Evolutionary conservation across 1,140 invertebrate species (phyloP).

Genomic region (Lepidurus couesii): DNA sequence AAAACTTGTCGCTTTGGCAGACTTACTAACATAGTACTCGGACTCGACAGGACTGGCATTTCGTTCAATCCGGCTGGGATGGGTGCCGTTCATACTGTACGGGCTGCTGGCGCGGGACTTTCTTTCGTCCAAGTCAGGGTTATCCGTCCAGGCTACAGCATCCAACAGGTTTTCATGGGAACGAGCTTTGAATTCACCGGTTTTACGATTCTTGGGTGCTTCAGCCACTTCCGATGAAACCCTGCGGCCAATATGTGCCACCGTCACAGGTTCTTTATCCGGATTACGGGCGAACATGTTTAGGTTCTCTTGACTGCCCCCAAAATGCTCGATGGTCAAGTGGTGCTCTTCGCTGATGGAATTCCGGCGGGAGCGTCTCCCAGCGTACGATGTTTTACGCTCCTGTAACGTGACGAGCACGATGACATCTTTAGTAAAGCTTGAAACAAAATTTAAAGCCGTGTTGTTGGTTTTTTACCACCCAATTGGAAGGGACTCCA

Average conservation of each 20-base stretch:
- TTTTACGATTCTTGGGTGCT: neutral
- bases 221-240: conserved; percentile 8
- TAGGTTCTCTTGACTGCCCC: conserved; percentile 67
- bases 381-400: conserved; percentile 57
- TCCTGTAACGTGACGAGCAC: conserved; percentile 64
- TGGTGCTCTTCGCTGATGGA: conserved; percentile 76
- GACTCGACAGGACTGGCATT: conserved; percentile 8
- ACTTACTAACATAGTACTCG: conserved; percentile 27
- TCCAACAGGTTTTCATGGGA: conserved; percentile 29
- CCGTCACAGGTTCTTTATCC: conserved; percentile 63
- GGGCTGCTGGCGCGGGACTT: conserved; percentile 29
- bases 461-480: conserved; percentile 14
- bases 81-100: conserved; percentile 32
- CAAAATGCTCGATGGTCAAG: conserved; percentile 85
- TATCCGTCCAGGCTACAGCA: conserved; percentile 15
- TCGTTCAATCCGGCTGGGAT: neutral
- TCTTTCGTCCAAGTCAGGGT: conserved; percentile 24
- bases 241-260: conserved; percentile 38
- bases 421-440: neutral
- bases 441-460: neutral
- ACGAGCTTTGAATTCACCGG: neutral
- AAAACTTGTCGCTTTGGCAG: conserved; percentile 62
- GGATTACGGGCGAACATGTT: conserved; percentile 62
- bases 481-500: conserved; percentile 35
- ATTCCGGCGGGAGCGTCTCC: conserved; percentile 71